Conservation (phyloP, 2,113 vertebrate genomes). For the Xenopus laevis region DNA sequence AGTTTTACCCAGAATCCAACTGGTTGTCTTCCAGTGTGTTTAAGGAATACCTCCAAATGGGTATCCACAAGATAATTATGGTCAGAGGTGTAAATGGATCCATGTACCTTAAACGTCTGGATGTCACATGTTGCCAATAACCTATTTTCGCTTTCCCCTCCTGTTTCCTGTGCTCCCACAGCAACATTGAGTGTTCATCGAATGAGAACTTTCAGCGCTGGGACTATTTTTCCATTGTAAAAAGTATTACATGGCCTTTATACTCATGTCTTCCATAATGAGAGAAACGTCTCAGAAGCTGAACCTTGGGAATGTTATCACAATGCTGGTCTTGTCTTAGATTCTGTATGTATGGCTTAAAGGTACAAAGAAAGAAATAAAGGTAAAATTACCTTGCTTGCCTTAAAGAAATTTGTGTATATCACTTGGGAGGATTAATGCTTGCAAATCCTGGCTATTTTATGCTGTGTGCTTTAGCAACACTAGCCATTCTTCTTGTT, state of each 20-base stretch:
- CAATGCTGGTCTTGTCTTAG: conserved; percentile 67
- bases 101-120: conserved; percentile 5
- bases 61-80: conserved; percentile 10
- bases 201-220: conserved; percentile 22
- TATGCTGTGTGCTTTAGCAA: conserved; percentile 51
- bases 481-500: conserved; percentile 22
- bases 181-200: conserved; percentile 3
- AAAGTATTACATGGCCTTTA: conserved; percentile 73
- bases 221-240: conserved; percentile 18
- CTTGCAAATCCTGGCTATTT: conserved; percentile 66
- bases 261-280: conserved; percentile 77
- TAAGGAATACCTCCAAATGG: background rate
- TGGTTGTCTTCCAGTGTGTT: conserved; percentile 39
- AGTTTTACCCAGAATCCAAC: conserved; percentile 11
- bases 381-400: conserved; percentile 76
- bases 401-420: conserved; percentile 77
- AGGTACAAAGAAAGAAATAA: conserved; percentile 76
- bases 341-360: conserved; percentile 67
- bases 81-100: conserved; percentile 5
- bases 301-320: conserved; percentile 58
- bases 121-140: conserved; percentile 12
- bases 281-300: conserved; percentile 55
- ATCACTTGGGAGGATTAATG: conserved; percentile 64
- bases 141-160: conserved; percentile 6
- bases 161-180: conserved; percentile 8